A percentile compares a stretch with the other conserved stretches of the same genome.
phyloP scores from a whole-genome alignment of 1,140 invertebrate genomes.

The Hyphantria cunea region DNA sequence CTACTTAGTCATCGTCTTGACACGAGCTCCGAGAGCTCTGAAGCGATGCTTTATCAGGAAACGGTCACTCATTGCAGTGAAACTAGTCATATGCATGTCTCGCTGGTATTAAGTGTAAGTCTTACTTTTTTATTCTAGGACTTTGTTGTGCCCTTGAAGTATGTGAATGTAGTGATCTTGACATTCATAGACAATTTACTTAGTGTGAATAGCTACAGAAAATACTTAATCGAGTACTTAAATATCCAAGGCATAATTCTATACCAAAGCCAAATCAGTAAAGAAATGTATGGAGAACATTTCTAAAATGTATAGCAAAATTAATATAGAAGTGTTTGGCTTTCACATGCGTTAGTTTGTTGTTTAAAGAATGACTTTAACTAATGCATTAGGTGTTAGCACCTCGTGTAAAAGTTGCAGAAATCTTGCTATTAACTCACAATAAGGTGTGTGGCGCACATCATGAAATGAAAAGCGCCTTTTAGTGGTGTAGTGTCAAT shows the following conservation, averaged over 20 bases:
- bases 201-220: slow-evolving; percentile 6
- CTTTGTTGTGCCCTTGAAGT: slow-evolving; percentile 13
- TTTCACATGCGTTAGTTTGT: too few species aligned
- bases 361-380: too few species aligned
- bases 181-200: too few species aligned
- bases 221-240: slow-evolving; percentile 29
- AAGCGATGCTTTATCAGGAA: slow-evolving; percentile 12
- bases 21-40: slow-evolving; percentile 4
- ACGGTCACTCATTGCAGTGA: slow-evolving; percentile 26
- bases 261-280: too few species aligned
- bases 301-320: neutral
- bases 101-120: slow-evolving; percentile 34
- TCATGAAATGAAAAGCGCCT: too few species aligned
- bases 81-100: slow-evolving; percentile 40
- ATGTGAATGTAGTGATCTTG: neutral
- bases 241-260: slow-evolving; percentile 15
- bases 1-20: slow-evolving; percentile 30
- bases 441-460: too few species aligned
- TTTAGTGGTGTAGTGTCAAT: too few species aligned
- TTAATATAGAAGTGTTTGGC: too few species aligned
- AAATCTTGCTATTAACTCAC: too few species aligned
- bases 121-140: neutral
- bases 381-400: too few species aligned
- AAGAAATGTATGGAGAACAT: neutral
- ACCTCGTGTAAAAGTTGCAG: too few species aligned